A percentile compares a stretch with the other conserved stretches of the same genome.
phyloP scores from a whole-genome alignment of 2,113 vertebrate species.

The Cochlearius cochlearius region DNA sequence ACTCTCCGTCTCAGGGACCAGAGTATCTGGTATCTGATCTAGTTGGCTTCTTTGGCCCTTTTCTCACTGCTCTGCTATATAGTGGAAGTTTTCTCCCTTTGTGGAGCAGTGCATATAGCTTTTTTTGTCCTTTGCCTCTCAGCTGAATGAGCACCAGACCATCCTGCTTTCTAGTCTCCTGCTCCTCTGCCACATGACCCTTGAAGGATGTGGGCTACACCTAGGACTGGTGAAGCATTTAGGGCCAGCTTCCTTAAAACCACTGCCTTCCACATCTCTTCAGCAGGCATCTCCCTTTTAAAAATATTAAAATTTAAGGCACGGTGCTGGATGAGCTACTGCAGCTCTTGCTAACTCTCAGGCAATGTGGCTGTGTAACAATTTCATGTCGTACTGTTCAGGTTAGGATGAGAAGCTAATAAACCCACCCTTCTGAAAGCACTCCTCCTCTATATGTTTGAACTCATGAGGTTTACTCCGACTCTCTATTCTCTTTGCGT shows the following conservation, averaged over 20 bases:
- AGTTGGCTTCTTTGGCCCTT: not conserved
- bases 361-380: not conserved
- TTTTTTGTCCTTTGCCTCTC: not conserved
- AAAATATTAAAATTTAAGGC: not conserved
- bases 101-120: not conserved
- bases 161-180: not conserved
- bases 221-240: not conserved
- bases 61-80: not conserved
- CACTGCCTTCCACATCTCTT: not conserved
- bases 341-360: not conserved
- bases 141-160: not conserved
- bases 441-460: not conserved
- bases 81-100: not conserved
- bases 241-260: not conserved
- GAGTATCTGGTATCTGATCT: not conserved
- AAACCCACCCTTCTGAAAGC: not conserved
- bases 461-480: conserved; percentile 13
- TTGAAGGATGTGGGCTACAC: not conserved
- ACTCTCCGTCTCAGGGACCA: not conserved
- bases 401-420: conserved; percentile 23
- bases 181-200: not conserved
- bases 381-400: not conserved
- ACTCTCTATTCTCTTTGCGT: conserved; percentile 37
- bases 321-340: not conserved
- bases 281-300: not conserved